phyloP scores from a whole-genome alignment of 2,113 vertebrate genomes.

The Guaruba guarouba region DNA sequence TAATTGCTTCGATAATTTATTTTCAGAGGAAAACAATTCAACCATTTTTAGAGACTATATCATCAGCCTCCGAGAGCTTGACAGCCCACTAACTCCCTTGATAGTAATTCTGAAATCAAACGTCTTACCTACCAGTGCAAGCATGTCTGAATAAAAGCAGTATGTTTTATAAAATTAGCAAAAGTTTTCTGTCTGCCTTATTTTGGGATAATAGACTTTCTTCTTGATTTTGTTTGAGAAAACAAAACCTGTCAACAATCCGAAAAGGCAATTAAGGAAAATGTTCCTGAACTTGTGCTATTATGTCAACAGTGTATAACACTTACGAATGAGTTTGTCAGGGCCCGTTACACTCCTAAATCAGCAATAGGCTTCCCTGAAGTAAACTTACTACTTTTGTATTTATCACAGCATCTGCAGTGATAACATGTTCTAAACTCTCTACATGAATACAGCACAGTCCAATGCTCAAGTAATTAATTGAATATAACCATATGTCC shows the following conservation, averaged over 20 bases:
- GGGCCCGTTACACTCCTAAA: conserved; percentile 18
- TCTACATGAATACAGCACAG: not conserved
- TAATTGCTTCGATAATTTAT: conserved; percentile 60
- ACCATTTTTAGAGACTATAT: conserved; percentile 32
- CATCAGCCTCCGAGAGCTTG: conserved; percentile 37
- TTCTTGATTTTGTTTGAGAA: conserved; percentile 1
- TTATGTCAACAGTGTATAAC: conserved; percentile 1
- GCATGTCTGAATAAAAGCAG: not conserved
- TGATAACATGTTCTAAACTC: conserved; percentile 26
- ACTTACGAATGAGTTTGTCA: conserved; percentile 7
- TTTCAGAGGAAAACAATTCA: conserved; percentile 40
- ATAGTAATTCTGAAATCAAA: conserved; percentile 12
- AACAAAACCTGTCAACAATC: conserved; percentile 15
- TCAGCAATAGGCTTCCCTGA: conserved; percentile 13
- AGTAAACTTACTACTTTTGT: not conserved
- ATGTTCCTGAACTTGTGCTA: conserved; percentile 7
- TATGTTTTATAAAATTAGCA: not conserved
- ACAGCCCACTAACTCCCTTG: not conserved
- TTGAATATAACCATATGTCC: not conserved
- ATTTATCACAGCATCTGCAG: conserved; percentile 4
- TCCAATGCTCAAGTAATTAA: conserved; percentile 6
- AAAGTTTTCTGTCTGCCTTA: not conserved
- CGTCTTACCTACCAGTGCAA: not conserved
- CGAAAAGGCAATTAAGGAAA: conserved; percentile 5
- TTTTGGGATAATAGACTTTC: not conserved